Percentiles rank a stretch among this genome's conserved stretches.
phyloP scores from a whole-genome alignment of 2,113 vertebrate genomes.

The Podarcis raffonei region DNA sequence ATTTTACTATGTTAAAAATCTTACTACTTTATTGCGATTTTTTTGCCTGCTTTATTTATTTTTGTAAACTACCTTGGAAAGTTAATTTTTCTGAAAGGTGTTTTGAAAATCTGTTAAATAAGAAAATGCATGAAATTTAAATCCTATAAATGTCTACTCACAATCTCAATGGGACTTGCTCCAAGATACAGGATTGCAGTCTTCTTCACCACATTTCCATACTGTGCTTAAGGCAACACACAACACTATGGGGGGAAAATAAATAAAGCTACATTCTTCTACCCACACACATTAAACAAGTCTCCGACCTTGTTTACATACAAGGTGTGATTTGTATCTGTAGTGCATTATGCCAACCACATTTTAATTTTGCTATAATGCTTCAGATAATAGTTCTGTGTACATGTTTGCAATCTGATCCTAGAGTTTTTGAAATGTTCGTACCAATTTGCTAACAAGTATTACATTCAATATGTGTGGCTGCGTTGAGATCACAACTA shows the following conservation, averaged over 20 bases:
- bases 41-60: too few relatives aligned
- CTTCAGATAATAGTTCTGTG: background rate
- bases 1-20: too few relatives aligned
- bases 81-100: too few relatives aligned
- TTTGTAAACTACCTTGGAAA: too few relatives aligned
- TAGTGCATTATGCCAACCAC: background rate
- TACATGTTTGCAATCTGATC: background rate
- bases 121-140: too few relatives aligned
- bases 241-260: background rate
- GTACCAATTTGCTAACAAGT: background rate
- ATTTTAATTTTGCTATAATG: background rate
- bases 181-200: background rate
- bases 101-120: too few relatives aligned
- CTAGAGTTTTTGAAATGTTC: slow-evolving; percentile 27
- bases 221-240: background rate
- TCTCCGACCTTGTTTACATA: slow-evolving; percentile 6
- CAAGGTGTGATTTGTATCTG: background rate
- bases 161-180: background rate
- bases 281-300: background rate
- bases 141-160: too few relatives aligned
- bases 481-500: slow-evolving; percentile 27
- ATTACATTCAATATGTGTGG: background rate
- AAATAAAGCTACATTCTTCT: background rate
- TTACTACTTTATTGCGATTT: too few relatives aligned
- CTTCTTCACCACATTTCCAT: background rate